Evolutionary conservation across 2,888 invertebrate species (phyloP).

Genomic region (Agrotis puta): DNA sequence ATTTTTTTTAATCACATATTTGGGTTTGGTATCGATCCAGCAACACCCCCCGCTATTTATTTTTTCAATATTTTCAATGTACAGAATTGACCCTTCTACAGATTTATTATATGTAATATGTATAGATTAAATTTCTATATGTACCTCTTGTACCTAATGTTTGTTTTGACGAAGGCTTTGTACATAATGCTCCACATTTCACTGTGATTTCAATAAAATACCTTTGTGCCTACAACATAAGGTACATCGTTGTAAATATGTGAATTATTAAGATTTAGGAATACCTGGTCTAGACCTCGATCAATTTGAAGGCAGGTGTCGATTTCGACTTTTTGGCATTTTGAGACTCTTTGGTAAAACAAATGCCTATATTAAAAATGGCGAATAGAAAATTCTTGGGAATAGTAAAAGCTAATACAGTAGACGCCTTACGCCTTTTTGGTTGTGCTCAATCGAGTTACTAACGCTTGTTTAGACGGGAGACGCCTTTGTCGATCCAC

Average conservation of each 20-base stretch:
- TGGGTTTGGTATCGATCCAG: too few relatives aligned
- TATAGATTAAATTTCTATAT: slow-evolving; percentile 12
- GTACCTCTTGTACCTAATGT: not conserved
- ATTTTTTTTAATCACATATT: too few relatives aligned
- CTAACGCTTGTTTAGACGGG: slow-evolving; percentile 74
- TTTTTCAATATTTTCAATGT: too few relatives aligned
- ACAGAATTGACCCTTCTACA: too few relatives aligned
- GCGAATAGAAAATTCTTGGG: slow-evolving; percentile 23
- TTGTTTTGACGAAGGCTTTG: slow-evolving; percentile 9
- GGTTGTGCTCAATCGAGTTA: slow-evolving; percentile 78
- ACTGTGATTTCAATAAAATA: slow-evolving; percentile 19
- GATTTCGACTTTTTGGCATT: not conserved
- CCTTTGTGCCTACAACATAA: slow-evolving; percentile 1
- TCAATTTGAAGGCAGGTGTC: slow-evolving; percentile 45
- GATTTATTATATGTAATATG: too few relatives aligned
- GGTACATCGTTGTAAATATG: slow-evolving; percentile 9
- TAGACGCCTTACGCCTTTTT: slow-evolving; percentile 66
- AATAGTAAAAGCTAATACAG: slow-evolving; percentile 56
- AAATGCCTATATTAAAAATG: slow-evolving; percentile 11
- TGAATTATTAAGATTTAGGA: slow-evolving; percentile 33
- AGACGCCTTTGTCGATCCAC: slow-evolving; percentile 72
- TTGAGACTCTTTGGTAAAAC: slow-evolving; percentile 18
- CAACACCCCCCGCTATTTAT: too few relatives aligned
- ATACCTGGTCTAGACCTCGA: slow-evolving; percentile 31
- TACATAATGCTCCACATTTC: slow-evolving; percentile 5